Evolutionary conservation across 2,888 invertebrate species (phyloP).

Genomic region (Troides helena): DNA sequence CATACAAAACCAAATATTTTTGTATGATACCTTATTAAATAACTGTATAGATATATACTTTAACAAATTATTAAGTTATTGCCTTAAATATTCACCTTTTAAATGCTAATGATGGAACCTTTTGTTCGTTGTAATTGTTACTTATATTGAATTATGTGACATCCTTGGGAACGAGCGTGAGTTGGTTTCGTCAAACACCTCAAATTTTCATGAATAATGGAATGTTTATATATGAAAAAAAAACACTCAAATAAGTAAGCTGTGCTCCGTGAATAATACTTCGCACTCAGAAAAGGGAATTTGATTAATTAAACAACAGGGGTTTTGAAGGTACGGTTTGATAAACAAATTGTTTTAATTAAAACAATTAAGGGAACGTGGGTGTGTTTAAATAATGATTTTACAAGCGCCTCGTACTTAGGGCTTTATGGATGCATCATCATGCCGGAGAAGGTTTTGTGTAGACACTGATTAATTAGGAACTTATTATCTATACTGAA

Average conservation of each 20-base stretch:
- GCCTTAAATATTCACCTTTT: no score
- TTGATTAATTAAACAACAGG: conserved; percentile 19
- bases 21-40: no score
- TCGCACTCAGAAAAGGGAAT: conserved; percentile 4
- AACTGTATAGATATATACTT: no score
- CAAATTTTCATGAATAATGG: background rate
- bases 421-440: background rate
- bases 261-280: background rate
- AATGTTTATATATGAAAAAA: background rate
- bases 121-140: background rate
- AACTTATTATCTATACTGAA: background rate
- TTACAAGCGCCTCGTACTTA: background rate
- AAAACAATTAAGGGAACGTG: conserved; percentile 13
- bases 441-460: background rate
- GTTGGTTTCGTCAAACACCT: background rate
- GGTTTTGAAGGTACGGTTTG: conserved; percentile 16
- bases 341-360: conserved; percentile 19
- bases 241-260: background rate
- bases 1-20: no score
- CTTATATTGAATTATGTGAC: background rate
- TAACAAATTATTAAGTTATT: no score
- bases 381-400: conserved; percentile 6
- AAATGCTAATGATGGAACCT: no score
- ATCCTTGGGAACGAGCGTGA: background rate
- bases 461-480: background rate